Base-by-base conservation (phyloP, 92 coral and sea anemone species). In the Anthopleura xanthogrammica region DNA sequence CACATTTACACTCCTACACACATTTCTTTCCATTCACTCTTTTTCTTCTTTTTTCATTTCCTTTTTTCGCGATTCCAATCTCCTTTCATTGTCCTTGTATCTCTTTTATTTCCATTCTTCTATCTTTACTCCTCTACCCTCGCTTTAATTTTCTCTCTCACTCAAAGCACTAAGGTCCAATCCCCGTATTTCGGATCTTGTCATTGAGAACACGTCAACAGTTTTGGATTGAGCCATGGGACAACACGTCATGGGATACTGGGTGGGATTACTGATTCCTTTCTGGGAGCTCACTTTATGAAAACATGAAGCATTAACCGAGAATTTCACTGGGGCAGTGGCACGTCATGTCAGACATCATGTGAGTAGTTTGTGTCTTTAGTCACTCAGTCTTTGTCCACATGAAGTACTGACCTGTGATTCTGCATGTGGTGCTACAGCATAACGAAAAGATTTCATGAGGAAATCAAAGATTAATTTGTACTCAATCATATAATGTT, bases 271-370 rank as follows among this genome's bases (percentile, higher is more conserved):
- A 58, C 64, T 58, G 64, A 12, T 58, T 58, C 62, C 5, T 58
- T 14, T 3, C 64, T 58, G 64, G 64, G n/a, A 58, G 64, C 64
- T 58, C 64, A 58, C n/a, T 58, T 58, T 58, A 58, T 58, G 64
- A 58, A 58, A 14, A 58, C 64, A 58, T 58, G 64, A 58, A 58
- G 64, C 13, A 58, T 58, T 58, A 58, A 58, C 64, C n/a, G 64
- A 16, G n/a, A 13, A 11, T 58, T 17, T 13, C 64, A 12, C 64
- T 58, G 12, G 64, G 64, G 64, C 64, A 58, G 64, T 17, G 13
- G 64, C 64, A 58, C 64, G 19, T 58, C 64, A 58, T 58, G 64
- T 58, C 64, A 58, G 64, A 58, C 64, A 58, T 58, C 64, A 58
- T 58, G 64, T 58, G 64, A 16, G 1, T 58, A 58, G 17, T 58